Percentiles rank a stretch among this genome's conserved stretches.
Conservation (phyloP, 2,888 invertebrate species). For the Ectemnius lituratus region DNA sequence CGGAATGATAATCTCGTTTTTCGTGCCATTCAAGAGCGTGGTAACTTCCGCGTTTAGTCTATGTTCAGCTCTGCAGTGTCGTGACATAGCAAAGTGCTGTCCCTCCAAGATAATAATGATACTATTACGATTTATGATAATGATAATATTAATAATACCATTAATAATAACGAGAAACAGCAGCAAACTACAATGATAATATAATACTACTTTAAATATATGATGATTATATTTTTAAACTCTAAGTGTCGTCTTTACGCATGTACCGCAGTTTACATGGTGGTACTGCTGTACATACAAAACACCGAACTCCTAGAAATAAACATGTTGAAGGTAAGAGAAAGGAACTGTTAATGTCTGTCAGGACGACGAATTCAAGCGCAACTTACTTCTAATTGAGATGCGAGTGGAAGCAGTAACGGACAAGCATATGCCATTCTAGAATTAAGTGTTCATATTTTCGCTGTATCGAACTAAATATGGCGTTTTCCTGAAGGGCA, state of each 20-base stretch:
- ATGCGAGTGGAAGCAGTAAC: slow-evolving; percentile 46
- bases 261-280: slow-evolving; percentile 65
- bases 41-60: slow-evolving; percentile 74
- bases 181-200: slow-evolving; percentile 63
- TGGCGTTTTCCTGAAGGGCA: slow-evolving; percentile 58
- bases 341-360: slow-evolving; percentile 45
- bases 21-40: slow-evolving; percentile 77
- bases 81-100: slow-evolving; percentile 76
- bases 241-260: slow-evolving; percentile 77
- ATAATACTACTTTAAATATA: slow-evolving; percentile 73
- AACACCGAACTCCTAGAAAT: slow-evolving; percentile 70
- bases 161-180: slow-evolving; percentile 71
- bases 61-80: slow-evolving; percentile 75
- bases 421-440: slow-evolving; percentile 65
- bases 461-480: slow-evolving; percentile 69
- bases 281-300: slow-evolving; percentile 74
- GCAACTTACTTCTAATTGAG: slow-evolving; percentile 59
- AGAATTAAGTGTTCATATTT: slow-evolving; percentile 61
- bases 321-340: slow-evolving; percentile 23
- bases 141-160: slow-evolving; percentile 53
- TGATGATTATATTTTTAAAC: slow-evolving; percentile 78
- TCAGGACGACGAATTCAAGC: slow-evolving; percentile 32
- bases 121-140: slow-evolving; percentile 65
- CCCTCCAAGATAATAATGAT: slow-evolving; percentile 77
- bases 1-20: slow-evolving; percentile 33